Percentiles rank a stretch among this genome's conserved stretches.
Evolutionary conservation across 2,113 vertebrate genomes (phyloP).

Genomic region (Grantiella picta): DNA sequence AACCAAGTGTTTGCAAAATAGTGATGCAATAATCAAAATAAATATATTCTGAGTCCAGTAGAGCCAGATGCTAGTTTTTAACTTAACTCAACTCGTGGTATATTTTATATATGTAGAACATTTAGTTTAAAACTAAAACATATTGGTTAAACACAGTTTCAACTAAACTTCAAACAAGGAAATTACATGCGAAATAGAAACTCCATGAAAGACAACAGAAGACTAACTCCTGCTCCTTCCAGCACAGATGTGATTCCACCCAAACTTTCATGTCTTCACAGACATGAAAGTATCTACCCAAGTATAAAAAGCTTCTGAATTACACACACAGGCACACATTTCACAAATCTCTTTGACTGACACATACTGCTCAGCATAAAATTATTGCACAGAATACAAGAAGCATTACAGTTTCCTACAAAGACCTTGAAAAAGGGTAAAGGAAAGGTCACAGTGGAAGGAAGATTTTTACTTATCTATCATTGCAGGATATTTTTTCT

Average conservation of each 20-base stretch:
- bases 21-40: neutral
- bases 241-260: neutral
- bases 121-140: neutral
- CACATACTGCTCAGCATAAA: neutral
- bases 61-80: neutral
- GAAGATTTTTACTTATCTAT: neutral
- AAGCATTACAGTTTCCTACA: neutral
- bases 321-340: accelerated
- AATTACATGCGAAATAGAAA: neutral
- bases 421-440: neutral
- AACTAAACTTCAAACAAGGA: neutral
- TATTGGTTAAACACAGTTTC: neutral
- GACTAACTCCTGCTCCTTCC: neutral
- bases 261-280: neutral
- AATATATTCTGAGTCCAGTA: neutral
- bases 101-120: neutral
- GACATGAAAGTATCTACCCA: neutral
- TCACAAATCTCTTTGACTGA: neutral
- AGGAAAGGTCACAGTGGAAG: neutral
- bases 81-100: accelerated
- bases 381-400: neutral
- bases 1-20: neutral
- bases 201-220: neutral
- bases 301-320: neutral
- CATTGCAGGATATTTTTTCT: neutral